Base-by-base conservation (phyloP, 2,797 vertebrate genomes). In the Halcyon leucocephala region DNA sequence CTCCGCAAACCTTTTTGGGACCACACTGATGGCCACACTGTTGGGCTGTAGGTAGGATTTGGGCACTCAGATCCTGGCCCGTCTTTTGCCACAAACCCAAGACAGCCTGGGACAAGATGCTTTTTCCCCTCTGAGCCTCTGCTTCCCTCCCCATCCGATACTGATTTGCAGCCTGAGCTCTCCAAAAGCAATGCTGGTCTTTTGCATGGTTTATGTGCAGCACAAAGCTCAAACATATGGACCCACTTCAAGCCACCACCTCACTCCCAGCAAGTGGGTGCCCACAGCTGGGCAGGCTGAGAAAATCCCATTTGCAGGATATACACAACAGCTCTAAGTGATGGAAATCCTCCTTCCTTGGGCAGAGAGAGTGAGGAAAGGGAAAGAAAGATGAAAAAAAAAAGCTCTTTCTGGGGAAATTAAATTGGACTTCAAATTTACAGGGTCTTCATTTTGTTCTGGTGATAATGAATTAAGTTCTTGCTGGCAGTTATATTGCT, bases 361-460 rank as follows among this genome's bases (percentile, higher is more conserved):
- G 49, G 69, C 41, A 84, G 20, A 44, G 29, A 88, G 57, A 58
- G 22, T 48, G 78, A 49, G 62, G 33, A 57, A 51, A 80, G 24
- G 35, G n/a, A 85, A 80, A 82, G 48, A 52, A 62, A 74, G 62
- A 84, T 35, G 28, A 19, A 48, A 41, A 86, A 88, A 65, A 35
- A 82, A 57, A 33, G 39, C 78, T 81, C 31, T 89, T 93, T 85
- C 92, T 31, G 67, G 82, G 83, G 93, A 93, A 97, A 97, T 97
- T 79, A 95, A 97, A 97, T 95, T 91, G 91, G 88, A 82, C 95
- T 97, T 92, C 82, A 94, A 87, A 96, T 97, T 93, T 96, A 92
- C 93, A 78, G 92, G 90, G 90, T 83, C 93, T 95, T 95, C 93
- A 88, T 91, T 96, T 89, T 93, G 90, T 66, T 82, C 93, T 92